These are phyloP conservation scores for Characodon lateralis DNA, from an alignment of 2,797 vertebrate genomes.

Conservation along the genomic window DNA sequence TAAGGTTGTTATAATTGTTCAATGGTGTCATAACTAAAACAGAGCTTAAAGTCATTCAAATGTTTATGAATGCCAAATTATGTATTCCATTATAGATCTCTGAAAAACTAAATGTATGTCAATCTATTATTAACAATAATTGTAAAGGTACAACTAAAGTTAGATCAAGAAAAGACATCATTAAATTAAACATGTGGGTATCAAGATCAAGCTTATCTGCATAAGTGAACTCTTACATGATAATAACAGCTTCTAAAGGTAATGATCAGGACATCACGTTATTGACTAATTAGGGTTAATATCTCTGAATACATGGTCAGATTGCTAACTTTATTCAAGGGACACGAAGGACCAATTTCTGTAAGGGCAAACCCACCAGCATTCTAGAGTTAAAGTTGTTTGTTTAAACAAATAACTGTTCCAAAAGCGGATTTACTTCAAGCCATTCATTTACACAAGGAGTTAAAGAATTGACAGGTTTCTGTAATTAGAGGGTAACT, in stretches of 20 bases:
- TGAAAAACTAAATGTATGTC: not conserved
- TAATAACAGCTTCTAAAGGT: no score
- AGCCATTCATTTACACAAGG: not conserved
- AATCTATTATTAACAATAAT: not conserved
- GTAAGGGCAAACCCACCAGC: not conserved
- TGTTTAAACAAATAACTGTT: not conserved
- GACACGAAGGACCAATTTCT: not conserved
- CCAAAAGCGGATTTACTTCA: not conserved
- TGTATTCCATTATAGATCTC: not conserved
- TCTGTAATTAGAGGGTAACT: slow-evolving; percentile 28
- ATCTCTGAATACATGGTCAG: not conserved
- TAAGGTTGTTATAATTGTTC: not conserved
- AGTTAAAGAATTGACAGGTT: not conserved
- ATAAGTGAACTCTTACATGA: not conserved
- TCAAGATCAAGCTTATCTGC: not conserved
- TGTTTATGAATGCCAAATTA: not conserved
- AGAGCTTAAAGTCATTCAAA: not conserved
- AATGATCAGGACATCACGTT: not conserved
- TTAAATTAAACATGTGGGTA: not conserved
- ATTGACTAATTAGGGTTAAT: not conserved
- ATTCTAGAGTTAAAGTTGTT: not conserved
- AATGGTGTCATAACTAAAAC: not conserved
- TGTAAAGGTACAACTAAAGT: not conserved
- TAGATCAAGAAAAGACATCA: not conserved
- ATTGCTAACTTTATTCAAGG: not conserved